These are phyloP conservation scores for zebrafish (Danio rerio) DNA, from an alignment of 2,113 vertebrate genomes.

Conservation along the genomic window DNA sequence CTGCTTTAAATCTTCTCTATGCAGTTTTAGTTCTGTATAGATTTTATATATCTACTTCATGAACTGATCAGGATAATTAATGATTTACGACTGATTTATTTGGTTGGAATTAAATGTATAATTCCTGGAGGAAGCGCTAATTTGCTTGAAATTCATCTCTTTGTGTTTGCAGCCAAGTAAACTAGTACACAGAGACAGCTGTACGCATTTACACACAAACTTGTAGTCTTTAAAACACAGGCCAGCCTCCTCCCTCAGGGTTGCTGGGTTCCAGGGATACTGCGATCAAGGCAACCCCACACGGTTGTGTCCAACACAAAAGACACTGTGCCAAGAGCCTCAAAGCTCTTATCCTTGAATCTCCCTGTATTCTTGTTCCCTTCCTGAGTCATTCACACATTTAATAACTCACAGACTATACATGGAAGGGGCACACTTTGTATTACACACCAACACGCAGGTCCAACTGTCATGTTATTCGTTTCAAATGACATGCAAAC, in stretches of 20 bases:
- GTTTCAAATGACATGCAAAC: background rate
- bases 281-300: constrained; percentile 39
- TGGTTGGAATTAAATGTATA: background rate
- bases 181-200: constrained; percentile 22
- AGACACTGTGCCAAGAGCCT: constrained; percentile 2
- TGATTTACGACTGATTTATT: background rate
- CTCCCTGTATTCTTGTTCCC: background rate
- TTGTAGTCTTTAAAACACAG: background rate
- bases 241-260: background rate
- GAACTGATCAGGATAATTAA: background rate
- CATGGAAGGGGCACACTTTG: background rate
- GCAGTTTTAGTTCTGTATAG: background rate
- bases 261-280: constrained; percentile 36
- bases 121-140: constrained; percentile 24
- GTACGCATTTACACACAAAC: constrained; percentile 33
- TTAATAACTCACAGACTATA: background rate
- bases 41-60: background rate
- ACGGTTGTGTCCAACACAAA: background rate
- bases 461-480: background rate
- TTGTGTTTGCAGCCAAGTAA: constrained; percentile 23
- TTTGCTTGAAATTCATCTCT: constrained; percentile 9
- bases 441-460: background rate
- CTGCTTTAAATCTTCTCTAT: background rate
- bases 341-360: background rate
- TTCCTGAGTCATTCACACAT: constrained; percentile 5